Base-by-base conservation (phyloP, 2,113 vertebrate genomes). In the Columba janthina region DNA sequence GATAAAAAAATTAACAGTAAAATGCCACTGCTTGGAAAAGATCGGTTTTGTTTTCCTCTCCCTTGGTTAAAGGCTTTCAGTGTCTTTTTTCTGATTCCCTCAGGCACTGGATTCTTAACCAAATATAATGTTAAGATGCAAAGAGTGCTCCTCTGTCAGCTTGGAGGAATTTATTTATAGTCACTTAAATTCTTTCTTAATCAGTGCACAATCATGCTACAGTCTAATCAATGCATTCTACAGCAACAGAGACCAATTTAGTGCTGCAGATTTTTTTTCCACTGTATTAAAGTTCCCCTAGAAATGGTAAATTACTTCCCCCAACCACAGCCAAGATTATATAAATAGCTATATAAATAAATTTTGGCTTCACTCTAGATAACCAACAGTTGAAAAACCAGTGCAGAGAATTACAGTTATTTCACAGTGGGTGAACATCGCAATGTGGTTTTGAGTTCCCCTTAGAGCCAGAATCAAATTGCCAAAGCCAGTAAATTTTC, bases 151-250 rank as follows among this genome's bases (percentile, higher is more conserved):
- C 28, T 74, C n/a, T 77, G 5, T 69, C 5, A 3, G 44, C 54
- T 62, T 57, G 44, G 46, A 78, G 24, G 21, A 85, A 72, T 88
- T 89, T 95, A 96, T 88, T 96, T 95, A 91, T 91, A 93, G 89
- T 24, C 58, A 73, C 40, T 84, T 84, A 40, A 94, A 82, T 69
- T 88, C 29, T 64, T 85, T 65, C 88, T 79, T 79, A 85, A 94
- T 91, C 77, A 92, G 81, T 26, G 40, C 61, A 69, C 62, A 75
- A 53, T 88, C 50, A 65, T 65, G 60, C 46, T 62, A 29, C 50
- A n/a, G 22, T 79, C 64, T 88, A 83, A 95, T 96, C 74, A 96
- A 85, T 79, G 85, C 40, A 17, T 91, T 85, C 66, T 85, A 29
- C 62, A 83, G 81, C 74, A 83, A 79, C 20, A 88, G 42, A 73